These are phyloP conservation scores for Amphipoea oculea DNA, from an alignment of 2,888 invertebrate genomes.

Conservation along the genomic window DNA sequence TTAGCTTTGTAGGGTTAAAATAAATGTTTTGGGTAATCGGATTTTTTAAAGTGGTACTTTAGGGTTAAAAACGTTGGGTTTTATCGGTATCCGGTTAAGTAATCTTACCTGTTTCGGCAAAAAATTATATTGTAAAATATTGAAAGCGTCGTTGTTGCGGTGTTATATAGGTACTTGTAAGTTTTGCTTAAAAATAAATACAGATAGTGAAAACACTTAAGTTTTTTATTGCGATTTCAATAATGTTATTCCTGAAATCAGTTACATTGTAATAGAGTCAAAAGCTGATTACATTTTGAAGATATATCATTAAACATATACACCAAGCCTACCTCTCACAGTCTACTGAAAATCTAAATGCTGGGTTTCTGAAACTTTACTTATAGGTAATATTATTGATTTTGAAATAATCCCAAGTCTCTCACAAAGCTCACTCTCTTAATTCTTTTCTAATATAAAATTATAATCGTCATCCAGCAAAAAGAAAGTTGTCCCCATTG, in stretches of 20 bases:
- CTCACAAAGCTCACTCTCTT: background rate
- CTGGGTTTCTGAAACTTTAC: background rate
- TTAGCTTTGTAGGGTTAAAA: conserved; percentile 75
- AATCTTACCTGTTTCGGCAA: conserved; percentile 30
- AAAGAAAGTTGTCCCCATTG: conserved; percentile 63
- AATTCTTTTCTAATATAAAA: conserved; percentile 21
- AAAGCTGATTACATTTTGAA: background rate
- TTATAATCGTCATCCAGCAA: conserved; percentile 13
- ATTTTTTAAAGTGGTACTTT: conserved; percentile 73
- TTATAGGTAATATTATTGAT: background rate
- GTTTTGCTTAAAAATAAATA: background rate
- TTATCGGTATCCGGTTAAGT: conserved; percentile 38
- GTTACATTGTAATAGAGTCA: background rate
- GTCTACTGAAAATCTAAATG: background rate
- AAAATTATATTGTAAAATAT: conserved; percentile 4
- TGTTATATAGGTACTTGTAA: background rate
- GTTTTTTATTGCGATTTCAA: background rate
- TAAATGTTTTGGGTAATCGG: conserved; percentile 81
- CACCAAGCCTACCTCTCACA: background rate
- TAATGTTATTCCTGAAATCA: background rate
- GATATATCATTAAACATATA: background rate
- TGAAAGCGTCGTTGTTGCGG: conserved; percentile 17
- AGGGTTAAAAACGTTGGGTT: conserved; percentile 37
- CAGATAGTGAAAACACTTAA: too few species aligned
- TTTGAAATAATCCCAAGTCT: background rate